Evolutionary conservation across 2,113 vertebrate genomes (phyloP), one percentile per base, ranked within the genome.

Genomic region (Hemicordylus capensis): DNA sequence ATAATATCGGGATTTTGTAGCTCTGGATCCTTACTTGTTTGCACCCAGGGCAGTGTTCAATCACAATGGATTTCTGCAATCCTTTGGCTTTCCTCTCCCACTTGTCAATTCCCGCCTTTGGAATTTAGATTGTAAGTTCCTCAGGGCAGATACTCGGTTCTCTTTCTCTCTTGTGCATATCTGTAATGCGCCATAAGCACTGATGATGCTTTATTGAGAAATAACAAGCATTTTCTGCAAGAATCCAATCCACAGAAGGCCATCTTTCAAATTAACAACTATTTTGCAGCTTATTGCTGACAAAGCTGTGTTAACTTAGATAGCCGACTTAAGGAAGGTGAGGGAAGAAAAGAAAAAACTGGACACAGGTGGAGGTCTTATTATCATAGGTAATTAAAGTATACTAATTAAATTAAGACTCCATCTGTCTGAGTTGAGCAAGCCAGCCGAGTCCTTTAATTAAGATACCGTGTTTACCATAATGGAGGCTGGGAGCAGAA

Each of bases 331-430:
- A 61, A 85, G 76, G 76, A 85, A 85, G 48, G 63, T 84, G 48
- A 28, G 28, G 46, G 70, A 1, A 46, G n/a, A 19, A 42, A 14
- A 44, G n/a, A 37, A 37, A 19, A 80, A 88, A 84, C 90, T 91
- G 76, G 72, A 26, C 91, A 91, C 74, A 76, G 84, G 91, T 51
- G 58, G 89, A 11, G 86, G 89, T 83, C 90, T 93, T 93, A 84
- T 93, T 92, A 59, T 93, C 92, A 76, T 48, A 93, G 94, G 94
- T 96, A 96, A 96, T 96, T 96, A 96, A 95, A 94, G 90, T 73
- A 87, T 93, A 93, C 94, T 96, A 95, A 96, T 96, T 95, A 95
- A 97, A 96, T 96, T 93, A 95, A 93, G 92, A 89, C 93, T 94
- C 95, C 96, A 96, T 97, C 96, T 97, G 96, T 91, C 94, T 59